Evolutionary conservation across 1,140 invertebrate species (phyloP).

Genomic region (Drosophila serrata): DNA sequence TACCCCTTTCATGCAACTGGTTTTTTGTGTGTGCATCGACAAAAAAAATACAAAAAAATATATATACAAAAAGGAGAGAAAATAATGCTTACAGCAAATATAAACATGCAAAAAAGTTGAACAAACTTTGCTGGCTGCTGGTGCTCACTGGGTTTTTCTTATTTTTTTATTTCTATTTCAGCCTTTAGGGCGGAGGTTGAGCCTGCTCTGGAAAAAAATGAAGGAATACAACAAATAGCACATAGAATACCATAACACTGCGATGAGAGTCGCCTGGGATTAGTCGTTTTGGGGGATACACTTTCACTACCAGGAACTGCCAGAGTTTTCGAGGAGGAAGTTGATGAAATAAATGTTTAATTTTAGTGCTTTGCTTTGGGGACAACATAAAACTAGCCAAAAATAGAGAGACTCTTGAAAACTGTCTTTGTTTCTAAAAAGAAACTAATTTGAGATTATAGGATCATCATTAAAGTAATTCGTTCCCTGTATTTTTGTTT

Average conservation of each 20-base stretch:
- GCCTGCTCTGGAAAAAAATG: slow-evolving; percentile 29
- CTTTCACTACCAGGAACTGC: slow-evolving; percentile 40
- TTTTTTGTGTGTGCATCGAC: slow-evolving; percentile 66
- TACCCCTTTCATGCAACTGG: slow-evolving; percentile 59
- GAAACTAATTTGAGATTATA: neutral
- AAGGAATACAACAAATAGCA: slow-evolving; percentile 49
- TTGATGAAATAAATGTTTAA: slow-evolving; percentile 21
- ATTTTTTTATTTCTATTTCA: slow-evolving; percentile 13
- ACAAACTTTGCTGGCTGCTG: slow-evolving; percentile 61
- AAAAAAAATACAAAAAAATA: slow-evolving; percentile 24
- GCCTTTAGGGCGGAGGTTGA: slow-evolving; percentile 57
- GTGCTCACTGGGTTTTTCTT: slow-evolving; percentile 4
- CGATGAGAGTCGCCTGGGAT: slow-evolving; percentile 35
- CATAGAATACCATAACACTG: slow-evolving; percentile 28
- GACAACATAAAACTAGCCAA: neutral
- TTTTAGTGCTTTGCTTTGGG: slow-evolving; percentile 29
- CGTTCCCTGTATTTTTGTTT: neutral
- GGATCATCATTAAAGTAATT: slow-evolving; percentile 9
- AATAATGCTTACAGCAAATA: slow-evolving; percentile 73
- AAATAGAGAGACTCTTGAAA: neutral
- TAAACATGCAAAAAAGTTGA: slow-evolving; percentile 68
- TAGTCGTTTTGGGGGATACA: slow-evolving; percentile 41
- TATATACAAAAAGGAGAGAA: slow-evolving; percentile 38
- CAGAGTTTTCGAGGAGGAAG: neutral
- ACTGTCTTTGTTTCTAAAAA: neutral